phyloP scores from a whole-genome alignment of 1,140 invertebrate genomes.

The Tigriopus japonicus region DNA sequence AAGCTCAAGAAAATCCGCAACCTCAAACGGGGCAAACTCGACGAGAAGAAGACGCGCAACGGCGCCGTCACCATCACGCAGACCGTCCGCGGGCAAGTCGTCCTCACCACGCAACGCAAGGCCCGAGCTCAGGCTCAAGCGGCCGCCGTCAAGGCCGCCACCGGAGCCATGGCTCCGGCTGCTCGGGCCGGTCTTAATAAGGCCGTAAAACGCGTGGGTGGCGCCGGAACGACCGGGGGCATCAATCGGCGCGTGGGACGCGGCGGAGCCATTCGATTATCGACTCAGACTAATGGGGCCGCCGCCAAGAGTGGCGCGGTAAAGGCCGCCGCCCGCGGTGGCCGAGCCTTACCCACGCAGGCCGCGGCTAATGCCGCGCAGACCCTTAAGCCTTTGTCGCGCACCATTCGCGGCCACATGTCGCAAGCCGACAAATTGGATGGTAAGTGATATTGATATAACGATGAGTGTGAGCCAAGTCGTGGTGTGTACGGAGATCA shows the following conservation, averaged over 20 bases:
- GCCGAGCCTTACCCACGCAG: neutral
- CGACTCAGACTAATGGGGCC: neutral
- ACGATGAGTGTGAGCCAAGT: no score
- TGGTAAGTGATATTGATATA: neutral
- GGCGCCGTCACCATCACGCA: neutral
- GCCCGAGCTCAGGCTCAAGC: neutral
- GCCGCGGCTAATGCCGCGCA: neutral
- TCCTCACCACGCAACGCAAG: constrained; percentile 1
- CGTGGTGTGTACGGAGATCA: no score
- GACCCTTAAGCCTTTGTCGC: neutral
- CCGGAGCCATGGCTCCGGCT: no score
- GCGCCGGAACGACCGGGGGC: no score
- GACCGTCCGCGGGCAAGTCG: neutral
- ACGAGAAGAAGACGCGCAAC: neutral
- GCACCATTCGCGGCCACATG: neutral
- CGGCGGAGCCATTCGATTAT: no score
- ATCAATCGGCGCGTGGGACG: no score
- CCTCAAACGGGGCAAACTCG: constrained; percentile 6
- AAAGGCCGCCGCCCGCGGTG: neutral
- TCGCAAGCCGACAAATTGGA: neutral
- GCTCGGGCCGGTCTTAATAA: no score
- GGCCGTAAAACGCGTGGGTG: no score
- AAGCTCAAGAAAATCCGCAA: constrained; percentile 6
- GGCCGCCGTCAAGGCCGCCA: neutral
- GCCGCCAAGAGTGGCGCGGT: neutral